phyloP scores from a whole-genome alignment of 2,113 vertebrate genomes.

The Bufo bufo region DNA sequence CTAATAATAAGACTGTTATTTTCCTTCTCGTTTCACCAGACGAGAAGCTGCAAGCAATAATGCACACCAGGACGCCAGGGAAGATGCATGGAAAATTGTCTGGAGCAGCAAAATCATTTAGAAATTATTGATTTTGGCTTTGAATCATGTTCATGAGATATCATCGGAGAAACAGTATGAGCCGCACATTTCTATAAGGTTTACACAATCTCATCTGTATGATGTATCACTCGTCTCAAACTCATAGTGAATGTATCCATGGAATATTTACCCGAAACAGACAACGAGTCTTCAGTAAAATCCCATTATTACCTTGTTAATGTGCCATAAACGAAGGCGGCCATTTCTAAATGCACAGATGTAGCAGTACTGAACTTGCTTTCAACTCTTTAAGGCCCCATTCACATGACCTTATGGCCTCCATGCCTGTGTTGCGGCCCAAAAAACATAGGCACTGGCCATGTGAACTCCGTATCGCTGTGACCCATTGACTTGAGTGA shows the following conservation, averaged over 20 bases:
- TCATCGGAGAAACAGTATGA: not conserved
- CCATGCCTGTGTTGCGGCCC: too few relatives aligned
- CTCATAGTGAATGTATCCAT: not conserved
- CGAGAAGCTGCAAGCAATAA: conserved; percentile 12
- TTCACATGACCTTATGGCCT: too few relatives aligned
- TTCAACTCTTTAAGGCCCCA: not conserved
- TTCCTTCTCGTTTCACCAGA: conserved; percentile 35
- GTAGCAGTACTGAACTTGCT: not conserved
- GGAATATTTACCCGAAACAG: too few relatives aligned
- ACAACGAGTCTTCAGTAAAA: too few relatives aligned
- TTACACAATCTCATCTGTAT: not conserved
- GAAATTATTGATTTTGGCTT: conserved; percentile 50
- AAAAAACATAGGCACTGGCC: too few relatives aligned
- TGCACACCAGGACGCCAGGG: conserved; percentile 7
- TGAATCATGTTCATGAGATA: conserved; percentile 22
- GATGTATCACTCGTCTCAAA: not conserved
- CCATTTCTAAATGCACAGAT: not conserved
- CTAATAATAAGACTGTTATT: conserved; percentile 15
- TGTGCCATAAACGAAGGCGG: too few relatives aligned
- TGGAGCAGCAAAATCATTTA: conserved; percentile 41
- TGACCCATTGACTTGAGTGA: too few relatives aligned
- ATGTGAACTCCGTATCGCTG: too few relatives aligned
- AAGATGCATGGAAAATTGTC: conserved; percentile 44
- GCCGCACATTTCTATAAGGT: conserved; percentile 2
- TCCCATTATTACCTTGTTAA: too few relatives aligned